Base-by-base conservation (phyloP, 2,797 vertebrate genomes). In the Prunella strophiata region DNA sequence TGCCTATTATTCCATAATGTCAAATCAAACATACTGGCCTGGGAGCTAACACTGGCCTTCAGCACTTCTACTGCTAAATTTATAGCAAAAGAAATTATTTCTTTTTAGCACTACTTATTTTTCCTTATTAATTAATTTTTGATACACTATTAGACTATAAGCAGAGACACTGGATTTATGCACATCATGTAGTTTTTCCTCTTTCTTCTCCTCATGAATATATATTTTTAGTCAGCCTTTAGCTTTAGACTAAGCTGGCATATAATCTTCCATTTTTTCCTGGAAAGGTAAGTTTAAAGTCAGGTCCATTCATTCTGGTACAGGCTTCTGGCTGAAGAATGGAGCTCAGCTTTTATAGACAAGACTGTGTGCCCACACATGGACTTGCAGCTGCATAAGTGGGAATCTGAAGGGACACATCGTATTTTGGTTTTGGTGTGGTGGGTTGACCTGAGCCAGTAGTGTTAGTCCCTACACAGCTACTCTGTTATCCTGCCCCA, bases 121-220 rank as follows among this genome's bases (percentile, higher is more conserved):
- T 96, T 91, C 16, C 40, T 88, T 91, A 84, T 85, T 91, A 91
- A 84, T 63, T 14, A 42, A 73, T 92, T 85, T 68, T 59, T 79
- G 3, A 19, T 51, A 34, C 10, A 59, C 16, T 85, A 51, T 77
- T 86, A 65, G 43, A 25, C 62, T 76, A 29, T 70, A 88, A 86
- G 21, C 3, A 20, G 45, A 78, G 58, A 32, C 52, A 70, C 19
- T 58, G 40, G 70, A 92, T 67, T 89, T 12, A 50, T 43, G 22
- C 12, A 66, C 23, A 55, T 7, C 13, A 50, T 52, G 17, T 38
- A 23, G 55, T 78, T 95, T 95, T 58, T 84, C 48, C 48, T 86
- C 58, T 54, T 92, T 86, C 36, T 84, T 13, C 40, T 76, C 22
- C n/a, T 93, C 20, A 16, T 47, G 55, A 61, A 66, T 67, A 19